phyloP scores from a whole-genome alignment of 2,797 vertebrate genomes.

The Platalea minor region DNA sequence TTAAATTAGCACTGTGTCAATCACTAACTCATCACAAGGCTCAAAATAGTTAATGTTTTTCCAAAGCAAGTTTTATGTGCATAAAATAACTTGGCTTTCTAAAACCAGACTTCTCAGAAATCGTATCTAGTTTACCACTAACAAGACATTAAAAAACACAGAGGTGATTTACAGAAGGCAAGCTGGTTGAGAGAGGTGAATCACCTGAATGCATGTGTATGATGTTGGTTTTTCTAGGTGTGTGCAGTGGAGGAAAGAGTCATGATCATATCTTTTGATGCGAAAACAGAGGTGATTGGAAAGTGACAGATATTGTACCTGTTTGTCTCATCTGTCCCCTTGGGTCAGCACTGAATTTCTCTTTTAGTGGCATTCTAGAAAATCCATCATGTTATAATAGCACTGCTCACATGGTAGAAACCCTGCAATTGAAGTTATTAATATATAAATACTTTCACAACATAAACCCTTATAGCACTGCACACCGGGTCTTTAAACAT shows the following conservation, averaged over 20 bases:
- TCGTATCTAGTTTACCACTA: background rate
- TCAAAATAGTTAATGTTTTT: background rate
- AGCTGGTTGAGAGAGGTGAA: background rate
- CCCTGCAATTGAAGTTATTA: background rate
- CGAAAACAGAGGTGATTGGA: background rate
- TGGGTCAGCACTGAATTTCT: background rate
- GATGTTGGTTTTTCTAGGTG: background rate
- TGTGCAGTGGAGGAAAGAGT: background rate
- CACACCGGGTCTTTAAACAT: background rate
- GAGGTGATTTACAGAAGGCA: background rate
- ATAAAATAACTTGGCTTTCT: background rate
- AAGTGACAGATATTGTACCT: background rate
- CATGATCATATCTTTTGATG: background rate
- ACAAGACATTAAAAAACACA: background rate
- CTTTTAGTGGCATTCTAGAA: background rate
- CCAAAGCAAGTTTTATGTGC: background rate
- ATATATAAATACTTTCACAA: slow-evolving; percentile 31
- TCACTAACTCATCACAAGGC: background rate
- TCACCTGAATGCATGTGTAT: background rate
- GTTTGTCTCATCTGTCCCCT: background rate
- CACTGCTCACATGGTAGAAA: background rate
- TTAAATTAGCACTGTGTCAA: background rate
- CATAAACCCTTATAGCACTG: background rate
- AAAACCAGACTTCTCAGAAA: background rate
- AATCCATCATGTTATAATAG: slow-evolving; percentile 16